Evolutionary conservation across 92 coral and sea anemone species (phyloP), one percentile per base, ranked within the genome.

Genomic region (Heliopora coerulea): DNA sequence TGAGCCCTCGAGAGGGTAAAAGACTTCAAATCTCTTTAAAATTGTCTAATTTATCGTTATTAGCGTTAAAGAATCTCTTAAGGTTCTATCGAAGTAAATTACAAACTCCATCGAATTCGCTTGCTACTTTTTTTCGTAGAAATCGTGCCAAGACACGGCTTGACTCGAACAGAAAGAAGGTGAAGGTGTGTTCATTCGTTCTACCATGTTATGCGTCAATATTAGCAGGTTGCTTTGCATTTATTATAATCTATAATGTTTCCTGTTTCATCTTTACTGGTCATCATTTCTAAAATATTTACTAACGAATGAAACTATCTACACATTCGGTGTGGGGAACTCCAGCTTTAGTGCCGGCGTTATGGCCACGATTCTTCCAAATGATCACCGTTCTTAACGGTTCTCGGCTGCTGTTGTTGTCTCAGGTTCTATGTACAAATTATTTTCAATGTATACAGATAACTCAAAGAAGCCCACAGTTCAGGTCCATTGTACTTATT

Each of bases 301-400:
- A 46, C 74, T 67, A 67, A 23, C 59, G 27, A 67, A 67, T 67
- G 74, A 19, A 67, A 37, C 74, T 67, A 65, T 65, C 72, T 65
- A 65, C 72, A 42, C 49, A 40, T 8, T 19, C 33, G 67, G 39
- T 58, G 31, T 34, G 27, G 8, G 25, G 11, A 37, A 61, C 33
- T 25, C 19, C 37, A n/a, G 68, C 35, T 33, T 20, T 20, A 25
- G 54, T 12, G 41, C 54, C 6, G 19, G 41, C 54, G 49, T 52
- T 12, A 23, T 19, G 41, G 13, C 14, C 41, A 67, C 34, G 49
- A 56, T 41, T 42, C 52, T 33, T 32, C 33, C 14, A 26, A 70
- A 57, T 54, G 20, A 31, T 31, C 77, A 70, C 77, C 41, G 62
- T 70, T 70, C 54, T 70, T 12, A 70, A 70, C 77, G 57, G 77